These are phyloP conservation scores for Orientallactaga bullata DNA, from an alignment of 2,113 vertebrate species.

Conservation along the genomic window DNA sequence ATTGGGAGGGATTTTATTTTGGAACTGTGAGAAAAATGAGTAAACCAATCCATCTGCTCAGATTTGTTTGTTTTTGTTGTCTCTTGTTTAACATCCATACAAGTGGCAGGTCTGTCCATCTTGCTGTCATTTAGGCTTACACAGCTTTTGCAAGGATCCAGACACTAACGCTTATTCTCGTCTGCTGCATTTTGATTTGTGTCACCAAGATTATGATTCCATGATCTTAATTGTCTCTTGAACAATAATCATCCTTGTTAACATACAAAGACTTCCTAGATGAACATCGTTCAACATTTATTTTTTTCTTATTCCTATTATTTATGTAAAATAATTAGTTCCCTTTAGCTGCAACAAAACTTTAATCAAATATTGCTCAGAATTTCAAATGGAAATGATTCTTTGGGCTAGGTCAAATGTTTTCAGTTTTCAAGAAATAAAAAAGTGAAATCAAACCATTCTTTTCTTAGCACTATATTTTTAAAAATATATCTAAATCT, in stretches of 20 bases:
- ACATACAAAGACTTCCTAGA: background rate
- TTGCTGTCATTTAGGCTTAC: background rate
- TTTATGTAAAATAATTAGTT: constrained; percentile 20
- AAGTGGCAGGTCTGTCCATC: background rate
- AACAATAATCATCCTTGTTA: constrained; percentile 35
- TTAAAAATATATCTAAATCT: constrained; percentile 36
- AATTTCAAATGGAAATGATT: constrained; percentile 32
- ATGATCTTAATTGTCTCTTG: background rate
- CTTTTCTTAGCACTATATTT: constrained; percentile 31
- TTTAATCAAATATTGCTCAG: constrained; percentile 3
- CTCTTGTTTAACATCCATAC: background rate
- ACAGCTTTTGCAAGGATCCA: background rate
- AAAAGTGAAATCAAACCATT: constrained; percentile 22
- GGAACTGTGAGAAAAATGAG: background rate
- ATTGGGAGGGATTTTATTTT: constrained; percentile 5
- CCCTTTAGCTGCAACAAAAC: background rate
- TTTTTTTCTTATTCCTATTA: constrained; percentile 35
- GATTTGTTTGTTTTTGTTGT: constrained; percentile 36
- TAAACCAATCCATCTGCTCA: constrained; percentile 28
- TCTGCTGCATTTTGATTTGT: constrained; percentile 13
- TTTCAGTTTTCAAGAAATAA: constrained; percentile 42
- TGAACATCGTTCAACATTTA: background rate
- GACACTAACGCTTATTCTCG: background rate
- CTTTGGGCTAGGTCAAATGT: background rate
- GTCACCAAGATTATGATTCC: background rate